A percentile compares a stretch with the other conserved stretches of the same genome.
Evolutionary conservation across 2,797 vertebrate species (phyloP).

Genomic region (Neosilurus mollespiculum): DNA sequence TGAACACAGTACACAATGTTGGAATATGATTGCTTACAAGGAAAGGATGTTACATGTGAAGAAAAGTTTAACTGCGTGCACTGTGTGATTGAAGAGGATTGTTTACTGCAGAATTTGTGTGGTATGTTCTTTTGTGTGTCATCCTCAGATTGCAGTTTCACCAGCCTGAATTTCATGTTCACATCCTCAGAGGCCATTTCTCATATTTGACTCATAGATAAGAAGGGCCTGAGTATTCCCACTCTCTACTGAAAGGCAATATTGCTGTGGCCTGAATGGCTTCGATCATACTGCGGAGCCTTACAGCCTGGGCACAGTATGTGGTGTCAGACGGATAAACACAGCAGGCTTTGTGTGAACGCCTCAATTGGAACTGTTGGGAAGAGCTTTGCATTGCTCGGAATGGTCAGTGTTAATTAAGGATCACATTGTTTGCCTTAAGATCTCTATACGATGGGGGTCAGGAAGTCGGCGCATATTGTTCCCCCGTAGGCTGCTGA

Average conservation of each 20-base stretch:
- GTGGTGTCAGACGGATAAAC: constrained; percentile 63
- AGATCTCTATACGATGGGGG: constrained; percentile 72
- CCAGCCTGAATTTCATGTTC: constrained; percentile 32
- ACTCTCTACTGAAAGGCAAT: constrained; percentile 45
- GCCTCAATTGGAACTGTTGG: constrained; percentile 74
- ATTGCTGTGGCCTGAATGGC: constrained; percentile 42
- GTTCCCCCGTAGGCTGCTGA: constrained; percentile 71
- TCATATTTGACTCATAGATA: constrained; percentile 47
- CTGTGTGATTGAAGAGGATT: constrained; percentile 22
- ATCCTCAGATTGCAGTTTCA: neutral
- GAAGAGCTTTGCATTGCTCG: constrained; percentile 73
- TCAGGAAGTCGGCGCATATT: constrained; percentile 76
- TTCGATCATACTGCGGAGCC: constrained; percentile 30
- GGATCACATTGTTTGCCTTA: constrained; percentile 75
- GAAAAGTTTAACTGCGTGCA: constrained; percentile 8
- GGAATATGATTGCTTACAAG: neutral
- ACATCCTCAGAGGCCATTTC: constrained; percentile 22
- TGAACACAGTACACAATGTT: neutral
- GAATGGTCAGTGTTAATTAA: constrained; percentile 79
- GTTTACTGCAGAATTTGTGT: constrained; percentile 18
- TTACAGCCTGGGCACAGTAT: constrained; percentile 49
- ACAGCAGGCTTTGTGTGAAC: constrained; percentile 76
- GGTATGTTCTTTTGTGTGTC: constrained; percentile 11
- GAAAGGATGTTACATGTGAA: neutral
- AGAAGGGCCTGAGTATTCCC: constrained; percentile 31